Percentiles rank a stretch among this genome's conserved stretches.
Conservation (phyloP, 2,797 vertebrate genomes). For the Lepilemur ruficaudatus region DNA sequence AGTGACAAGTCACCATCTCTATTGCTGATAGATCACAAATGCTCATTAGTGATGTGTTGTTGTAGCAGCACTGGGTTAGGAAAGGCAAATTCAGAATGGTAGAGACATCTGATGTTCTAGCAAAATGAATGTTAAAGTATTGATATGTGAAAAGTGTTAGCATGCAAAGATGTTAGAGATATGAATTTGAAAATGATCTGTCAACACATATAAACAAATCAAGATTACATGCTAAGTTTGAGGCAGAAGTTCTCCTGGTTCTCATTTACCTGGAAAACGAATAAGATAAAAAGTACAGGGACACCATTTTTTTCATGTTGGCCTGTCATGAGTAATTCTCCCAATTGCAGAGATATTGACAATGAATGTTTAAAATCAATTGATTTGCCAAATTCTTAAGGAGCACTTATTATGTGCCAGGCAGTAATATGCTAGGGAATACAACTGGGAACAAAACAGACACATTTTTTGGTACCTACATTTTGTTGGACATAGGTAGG, state of each 20-base stretch:
- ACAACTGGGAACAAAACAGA: background rate
- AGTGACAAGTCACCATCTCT: background rate
- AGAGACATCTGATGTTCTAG: background rate
- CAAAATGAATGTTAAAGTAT: background rate
- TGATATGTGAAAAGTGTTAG: background rate
- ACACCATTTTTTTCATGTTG: background rate
- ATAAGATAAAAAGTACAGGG: background rate
- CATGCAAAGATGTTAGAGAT: background rate
- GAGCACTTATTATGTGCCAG: background rate
- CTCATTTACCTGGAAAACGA: background rate
- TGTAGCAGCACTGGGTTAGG: constrained; percentile 1
- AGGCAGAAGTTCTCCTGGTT: background rate
- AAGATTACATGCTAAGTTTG: background rate
- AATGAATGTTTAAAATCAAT: constrained; percentile 28
- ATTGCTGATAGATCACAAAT: background rate
- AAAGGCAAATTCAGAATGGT: background rate
- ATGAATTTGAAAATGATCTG: constrained; percentile 1
- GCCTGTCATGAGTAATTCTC: background rate
- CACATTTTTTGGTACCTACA: background rate
- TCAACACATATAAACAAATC: constrained; percentile 22
- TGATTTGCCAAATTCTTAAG: background rate
- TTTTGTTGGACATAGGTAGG: background rate
- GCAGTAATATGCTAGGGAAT: background rate
- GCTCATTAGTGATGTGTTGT: background rate
- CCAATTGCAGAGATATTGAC: constrained; percentile 7